These are phyloP conservation scores for Arbacia lixula DNA, from an alignment of 53 echinoderm and acorn worm genomes.

Conservation along the genomic window DNA sequence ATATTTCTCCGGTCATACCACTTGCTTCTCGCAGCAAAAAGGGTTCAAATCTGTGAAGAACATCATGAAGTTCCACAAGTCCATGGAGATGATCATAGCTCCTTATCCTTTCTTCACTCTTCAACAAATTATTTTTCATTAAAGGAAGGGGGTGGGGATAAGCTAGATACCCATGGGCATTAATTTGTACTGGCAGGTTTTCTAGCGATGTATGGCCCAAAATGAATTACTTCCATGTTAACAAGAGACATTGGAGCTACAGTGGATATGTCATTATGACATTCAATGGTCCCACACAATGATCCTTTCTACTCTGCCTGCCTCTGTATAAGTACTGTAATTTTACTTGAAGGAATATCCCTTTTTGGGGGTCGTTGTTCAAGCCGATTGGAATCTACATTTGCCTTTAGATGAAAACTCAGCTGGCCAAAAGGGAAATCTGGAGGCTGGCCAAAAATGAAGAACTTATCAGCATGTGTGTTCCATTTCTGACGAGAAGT, in stretches of 20 bases:
- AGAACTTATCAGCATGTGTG: too few relatives aligned
- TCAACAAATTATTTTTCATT: not conserved
- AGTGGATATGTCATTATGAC: conserved; percentile 16
- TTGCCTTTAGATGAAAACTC: not conserved
- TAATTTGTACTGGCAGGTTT: too few relatives aligned
- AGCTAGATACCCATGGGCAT: too few relatives aligned
- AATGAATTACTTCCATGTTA: conserved; percentile 40
- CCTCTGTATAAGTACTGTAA: conserved; percentile 7
- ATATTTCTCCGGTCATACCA: too few relatives aligned
- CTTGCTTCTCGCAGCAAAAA: too few relatives aligned
- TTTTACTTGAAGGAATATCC: conserved; percentile 22
- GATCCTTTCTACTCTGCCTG: conserved; percentile 16
- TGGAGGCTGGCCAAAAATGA: too few relatives aligned
- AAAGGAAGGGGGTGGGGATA: too few relatives aligned
- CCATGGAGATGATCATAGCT: too few relatives aligned
- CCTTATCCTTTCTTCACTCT: too few relatives aligned
- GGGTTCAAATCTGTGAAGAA: not conserved
- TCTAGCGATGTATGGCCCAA: too few relatives aligned
- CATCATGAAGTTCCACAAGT: not conserved
- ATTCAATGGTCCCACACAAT: conserved; percentile 38
- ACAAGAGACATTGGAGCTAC: not conserved
- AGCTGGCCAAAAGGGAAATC: not conserved
- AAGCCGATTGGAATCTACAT: not conserved
- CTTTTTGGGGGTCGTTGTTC: conserved; percentile 10
- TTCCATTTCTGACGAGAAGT: too few relatives aligned